These are phyloP conservation scores for Tetanocera ferruginea DNA, from an alignment of 2,888 invertebrate genomes.

Conservation along the genomic window DNA sequence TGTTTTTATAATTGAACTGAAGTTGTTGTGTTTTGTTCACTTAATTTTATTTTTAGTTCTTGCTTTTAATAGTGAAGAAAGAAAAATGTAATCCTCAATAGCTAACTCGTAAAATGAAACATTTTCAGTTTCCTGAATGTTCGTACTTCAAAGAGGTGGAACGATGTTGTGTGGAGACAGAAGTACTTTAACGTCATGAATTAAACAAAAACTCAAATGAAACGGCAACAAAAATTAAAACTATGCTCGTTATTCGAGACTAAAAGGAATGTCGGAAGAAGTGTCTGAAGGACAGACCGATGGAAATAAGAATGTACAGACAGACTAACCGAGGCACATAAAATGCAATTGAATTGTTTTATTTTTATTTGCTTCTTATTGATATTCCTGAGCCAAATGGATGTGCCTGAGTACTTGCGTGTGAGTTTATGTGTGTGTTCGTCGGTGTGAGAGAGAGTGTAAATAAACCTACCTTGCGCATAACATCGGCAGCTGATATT, in stretches of 20 bases:
- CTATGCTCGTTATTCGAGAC: slow-evolving; percentile 3
- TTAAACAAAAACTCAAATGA: slow-evolving; percentile 25
- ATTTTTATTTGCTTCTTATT: slow-evolving; percentile 10
- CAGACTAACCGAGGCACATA: not conserved
- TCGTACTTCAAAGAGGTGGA: not conserved
- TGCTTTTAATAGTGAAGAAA: not conserved
- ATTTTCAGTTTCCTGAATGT: not conserved
- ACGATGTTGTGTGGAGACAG: not conserved
- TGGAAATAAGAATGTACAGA: not conserved
- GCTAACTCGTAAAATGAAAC: slow-evolving; percentile 12
- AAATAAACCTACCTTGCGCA: slow-evolving; percentile 80
- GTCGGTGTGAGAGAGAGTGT: not conserved
- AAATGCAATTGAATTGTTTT: slow-evolving; percentile 6
- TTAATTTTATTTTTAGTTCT: slow-evolving; percentile 4
- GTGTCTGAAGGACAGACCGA: not conserved
- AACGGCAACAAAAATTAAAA: slow-evolving; percentile 12
- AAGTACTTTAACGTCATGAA: slow-evolving; percentile 9
- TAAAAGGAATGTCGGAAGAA: not conserved
- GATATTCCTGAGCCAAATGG: not conserved
- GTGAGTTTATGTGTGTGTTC: not conserved
- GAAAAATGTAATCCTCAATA: slow-evolving; percentile 10
- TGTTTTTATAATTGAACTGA: not conserved
- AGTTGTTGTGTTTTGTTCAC: not conserved
- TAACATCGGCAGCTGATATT: slow-evolving; percentile 90
- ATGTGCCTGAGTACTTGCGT: not conserved